Conservation (phyloP, 2,797 vertebrate species). For the Centropyge bicolor region DNA sequence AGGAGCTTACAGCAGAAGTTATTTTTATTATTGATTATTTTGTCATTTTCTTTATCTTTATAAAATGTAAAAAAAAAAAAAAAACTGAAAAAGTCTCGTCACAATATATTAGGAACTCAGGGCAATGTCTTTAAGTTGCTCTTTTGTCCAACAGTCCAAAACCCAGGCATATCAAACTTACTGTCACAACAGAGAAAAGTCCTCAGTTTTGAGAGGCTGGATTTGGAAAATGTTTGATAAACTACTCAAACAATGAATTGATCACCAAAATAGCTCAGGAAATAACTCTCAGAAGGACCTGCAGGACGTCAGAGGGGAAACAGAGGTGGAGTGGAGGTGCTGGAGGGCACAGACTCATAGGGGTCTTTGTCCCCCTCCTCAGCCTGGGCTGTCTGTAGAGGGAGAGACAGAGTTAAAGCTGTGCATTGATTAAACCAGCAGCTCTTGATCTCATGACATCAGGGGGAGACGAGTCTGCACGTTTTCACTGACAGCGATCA, state of each 20-base stretch:
- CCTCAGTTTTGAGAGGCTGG: background rate
- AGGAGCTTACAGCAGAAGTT: background rate
- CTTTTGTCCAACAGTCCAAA: background rate
- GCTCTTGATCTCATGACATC: background rate
- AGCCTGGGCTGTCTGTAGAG: constrained; percentile 39
- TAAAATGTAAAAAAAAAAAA: background rate
- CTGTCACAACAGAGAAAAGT: background rate
- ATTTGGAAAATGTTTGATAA: background rate
- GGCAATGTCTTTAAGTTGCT: background rate
- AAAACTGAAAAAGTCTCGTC: background rate
- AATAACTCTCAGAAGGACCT: too few relatives aligned
- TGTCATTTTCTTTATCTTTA: background rate
- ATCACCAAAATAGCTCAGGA: background rate
- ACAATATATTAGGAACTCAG: background rate
- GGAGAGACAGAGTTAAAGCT: background rate
- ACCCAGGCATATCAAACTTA: background rate
- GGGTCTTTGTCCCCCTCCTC: constrained; percentile 12
- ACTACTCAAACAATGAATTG: background rate
- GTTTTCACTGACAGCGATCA: background rate
- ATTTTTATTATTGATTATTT: background rate
- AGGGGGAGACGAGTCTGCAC: background rate
- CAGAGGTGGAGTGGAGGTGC: background rate
- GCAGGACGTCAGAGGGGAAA: background rate
- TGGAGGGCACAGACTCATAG: constrained; percentile 36
- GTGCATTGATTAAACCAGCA: background rate